Base-by-base conservation (phyloP, 2,113 vertebrate species). In the Scomber japonicus region DNA sequence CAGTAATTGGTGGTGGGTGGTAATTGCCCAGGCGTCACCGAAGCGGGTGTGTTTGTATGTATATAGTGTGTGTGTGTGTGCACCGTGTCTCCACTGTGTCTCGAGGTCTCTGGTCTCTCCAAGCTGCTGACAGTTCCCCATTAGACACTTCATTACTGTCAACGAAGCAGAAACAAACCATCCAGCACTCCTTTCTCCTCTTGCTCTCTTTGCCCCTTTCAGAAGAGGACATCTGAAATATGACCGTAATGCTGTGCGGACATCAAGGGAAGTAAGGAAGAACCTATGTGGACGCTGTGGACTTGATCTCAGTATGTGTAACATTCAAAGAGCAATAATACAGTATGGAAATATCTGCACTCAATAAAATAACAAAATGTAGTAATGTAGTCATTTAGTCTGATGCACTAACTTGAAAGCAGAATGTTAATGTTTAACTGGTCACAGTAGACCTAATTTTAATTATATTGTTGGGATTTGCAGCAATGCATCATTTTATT, bases 21-120 rank as follows among this genome's bases (percentile, higher is more conserved):
- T 84, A 85, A 87, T 89, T 88, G 80, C 54, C 48, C 30, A 51
- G 86, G 89, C 83, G 82, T 86, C 85, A 61, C 78, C 10, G 24
- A 5, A 70, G 56, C 31, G 2, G 79, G 71, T 12, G 81, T 88
- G 88, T 56, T 24, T 77, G 82, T 67, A 11, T 80, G 74, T 77
- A 60, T 82, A 67, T 89, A 79, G 68, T 75, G 75, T 76, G 51
- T 53, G 63, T 56, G 45, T 70, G 75, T 71, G 49, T 74, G 76
- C 49, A 14, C 62, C 77, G 88, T 93, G 93, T 92, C 91, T 91
- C 86, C 90, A 88, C 77, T 0, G 69, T 27, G 83, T 92, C 88
- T 90, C 54, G 46, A 63, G 68, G 79, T 81, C 84, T 78, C 72
- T 53, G 35, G 40, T 71, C 27, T 88, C 70, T 65, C 61, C 3